Conservation (phyloP, 53 echinoderm and acorn worm species). For the Luidia sarsii region DNA sequence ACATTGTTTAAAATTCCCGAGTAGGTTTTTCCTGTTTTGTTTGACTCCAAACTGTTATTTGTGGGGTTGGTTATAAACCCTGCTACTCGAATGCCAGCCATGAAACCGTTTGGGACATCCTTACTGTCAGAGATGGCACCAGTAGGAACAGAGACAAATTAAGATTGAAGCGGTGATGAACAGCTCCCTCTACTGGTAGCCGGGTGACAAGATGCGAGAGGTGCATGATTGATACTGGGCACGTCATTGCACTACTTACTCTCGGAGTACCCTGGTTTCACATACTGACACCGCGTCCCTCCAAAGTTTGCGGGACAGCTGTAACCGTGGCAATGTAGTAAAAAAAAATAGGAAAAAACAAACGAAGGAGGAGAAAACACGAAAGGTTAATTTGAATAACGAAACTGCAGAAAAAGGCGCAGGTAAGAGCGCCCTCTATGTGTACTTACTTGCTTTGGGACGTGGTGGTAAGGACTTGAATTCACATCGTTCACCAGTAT, state of each 20-base stretch:
- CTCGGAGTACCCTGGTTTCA: constrained; percentile 53
- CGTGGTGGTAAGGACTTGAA: constrained; percentile 31
- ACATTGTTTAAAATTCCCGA: no score
- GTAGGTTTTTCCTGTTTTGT: no score
- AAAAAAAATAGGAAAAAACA: not conserved
- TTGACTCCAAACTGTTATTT: no score
- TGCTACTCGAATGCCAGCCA: not conserved
- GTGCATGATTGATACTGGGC: constrained; percentile 61
- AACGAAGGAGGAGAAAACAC: constrained; percentile 44
- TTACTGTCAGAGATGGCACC: not conserved
- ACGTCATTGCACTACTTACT: constrained; percentile 73
- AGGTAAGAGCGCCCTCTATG: constrained; percentile 13
- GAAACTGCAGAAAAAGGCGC: constrained; percentile 2
- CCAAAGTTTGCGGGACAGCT: constrained; percentile 60
- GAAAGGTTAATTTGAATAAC: constrained; percentile 47
- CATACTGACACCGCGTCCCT: constrained; percentile 53
- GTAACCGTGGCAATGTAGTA: constrained; percentile 42
- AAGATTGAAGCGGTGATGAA: constrained; percentile 29
- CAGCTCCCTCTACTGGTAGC: constrained; percentile 57
- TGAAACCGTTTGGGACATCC: constrained; percentile 53
- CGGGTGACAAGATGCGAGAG: constrained; percentile 59
- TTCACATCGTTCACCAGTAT: constrained; percentile 61
- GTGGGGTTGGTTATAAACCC: no score
- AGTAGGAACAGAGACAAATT: constrained; percentile 14
- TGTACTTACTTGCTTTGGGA: constrained; percentile 32